Base-by-base conservation (phyloP, 2,797 vertebrate species). In the Amniataba percoides region DNA sequence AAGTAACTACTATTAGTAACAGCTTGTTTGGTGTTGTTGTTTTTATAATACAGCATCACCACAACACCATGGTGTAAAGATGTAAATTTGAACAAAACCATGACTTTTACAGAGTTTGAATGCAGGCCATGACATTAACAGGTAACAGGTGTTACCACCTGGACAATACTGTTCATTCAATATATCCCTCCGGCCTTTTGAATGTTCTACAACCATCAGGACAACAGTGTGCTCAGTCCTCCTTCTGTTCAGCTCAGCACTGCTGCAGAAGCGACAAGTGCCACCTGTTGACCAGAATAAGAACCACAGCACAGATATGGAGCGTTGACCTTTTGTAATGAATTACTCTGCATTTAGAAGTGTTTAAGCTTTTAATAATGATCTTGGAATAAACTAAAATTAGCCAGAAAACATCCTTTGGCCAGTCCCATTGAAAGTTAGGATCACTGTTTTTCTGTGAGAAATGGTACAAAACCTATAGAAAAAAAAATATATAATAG, bases 241-340 rank as follows among this genome's bases (percentile, higher is more conserved):
- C n/a, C 13, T 4, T 4, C 3, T 63, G 3, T 18, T 4, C 8
- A 0, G 18, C 4, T 45, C 36, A 23, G 7, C 14, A n/a, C 1
- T 40, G 2, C 3, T 12, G 1, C 16, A 15, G 74, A 2, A 39
- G 58, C 27, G 87, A 63, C 49, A 75, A 42, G 78, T 77, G 89
- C 89, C 94, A 83, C 52, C 92, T 93, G 76, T 71, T 71, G 93
- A 71, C 75, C 70, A 58, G 0, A 78, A 9, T 1, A 31, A 65
- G 49, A 78, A 86, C 3, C 0, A 25, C 78, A 78, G 0, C 66
- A 21, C 1, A 3, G 1, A 2, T 4, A 3, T 4, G 0, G 0
- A 0, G n/a, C 4, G 46, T 0, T 7, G 55, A 4, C 16, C 1
- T 34, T 6, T 5, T 31, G 4, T 11, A 53, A 6, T 53, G 3